Evolutionary conservation across 2,797 vertebrate genomes (phyloP).

Genomic region (Onychomys leucogaster): DNA sequence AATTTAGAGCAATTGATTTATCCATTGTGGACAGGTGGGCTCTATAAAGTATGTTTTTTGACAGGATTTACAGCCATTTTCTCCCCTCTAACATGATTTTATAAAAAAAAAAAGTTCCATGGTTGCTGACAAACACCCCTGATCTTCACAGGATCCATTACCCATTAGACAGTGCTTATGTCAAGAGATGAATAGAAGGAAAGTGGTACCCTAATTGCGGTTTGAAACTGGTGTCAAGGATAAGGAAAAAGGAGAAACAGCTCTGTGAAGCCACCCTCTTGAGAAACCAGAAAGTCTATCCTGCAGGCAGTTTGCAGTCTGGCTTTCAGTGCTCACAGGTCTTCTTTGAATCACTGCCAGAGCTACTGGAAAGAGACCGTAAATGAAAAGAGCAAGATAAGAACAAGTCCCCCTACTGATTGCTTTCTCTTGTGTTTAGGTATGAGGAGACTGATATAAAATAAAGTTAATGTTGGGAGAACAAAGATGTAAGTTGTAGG

Average conservation of each 20-base stretch:
- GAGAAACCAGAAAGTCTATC: neutral
- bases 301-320: neutral
- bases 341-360: constrained; percentile 38
- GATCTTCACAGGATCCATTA: constrained; percentile 66
- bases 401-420: neutral
- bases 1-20: constrained; percentile 90
- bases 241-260: neutral
- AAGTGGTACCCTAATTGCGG: neutral
- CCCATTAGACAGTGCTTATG: neutral
- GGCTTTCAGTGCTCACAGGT: neutral
- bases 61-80: constrained; percentile 83
- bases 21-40: constrained; percentile 85
- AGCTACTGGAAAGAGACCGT: neutral
- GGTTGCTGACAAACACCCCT: constrained; percentile 60
- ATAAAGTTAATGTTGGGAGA: neutral
- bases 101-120: constrained; percentile 70
- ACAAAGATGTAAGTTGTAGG: neutral
- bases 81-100: constrained; percentile 28
- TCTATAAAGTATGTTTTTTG: constrained; percentile 86
- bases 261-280: neutral
- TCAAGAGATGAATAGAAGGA: constrained; percentile 30
- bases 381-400: neutral
- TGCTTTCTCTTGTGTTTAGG: neutral
- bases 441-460: neutral
- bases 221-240: neutral